Base-by-base conservation (phyloP, 2,888 invertebrate genomes). In the Danaus chrysippus region DNA sequence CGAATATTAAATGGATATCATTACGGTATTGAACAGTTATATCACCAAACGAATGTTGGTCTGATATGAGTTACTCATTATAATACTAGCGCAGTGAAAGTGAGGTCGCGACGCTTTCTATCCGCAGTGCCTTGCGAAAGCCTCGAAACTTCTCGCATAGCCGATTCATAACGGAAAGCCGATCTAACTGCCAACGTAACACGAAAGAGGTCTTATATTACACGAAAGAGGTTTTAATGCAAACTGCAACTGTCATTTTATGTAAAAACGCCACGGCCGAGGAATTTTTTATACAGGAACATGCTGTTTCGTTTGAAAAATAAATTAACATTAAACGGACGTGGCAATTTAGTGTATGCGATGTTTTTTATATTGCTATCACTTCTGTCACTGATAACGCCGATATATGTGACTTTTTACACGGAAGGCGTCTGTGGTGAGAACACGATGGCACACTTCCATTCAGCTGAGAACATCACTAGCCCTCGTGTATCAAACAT, bases 61-160 rank as follows among this genome's bases (percentile, higher is more conserved):
- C 23, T 34, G 23, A 34, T 34, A 5, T 34, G 23, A 34, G 15
- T 58, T 58, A 57, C 43, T 53, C 42, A 54, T 57, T 62, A 58
- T 55, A 65, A 59, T 59, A 68, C 74, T 81, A 78, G 78, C 71
- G 74, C 61, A 87, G 90, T 87, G 90, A 91, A 91, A 91, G 90
- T 89, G 88, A 86, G 89, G 87, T 86, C 87, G 81, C 76, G 70
- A 56, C 85, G 87, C 88, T 89, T 89, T 89, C 89, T 89, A 89
- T 87, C 81, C 84, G 86, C 82, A 70, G 58, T 52, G 67, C 65
- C 79, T 86, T 86, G 87, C 89, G 88, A 90, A 89, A 89, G 86
- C 81, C 71, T 68, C 75, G 64, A 59, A 58, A 67, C 55, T 62
- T 68, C 58, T 68, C 53, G 59, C 53, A 59, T 64, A 66, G 66